Evolutionary conservation across 2,113 vertebrate genomes (phyloP).

Genomic region (Platysteira castanea): DNA sequence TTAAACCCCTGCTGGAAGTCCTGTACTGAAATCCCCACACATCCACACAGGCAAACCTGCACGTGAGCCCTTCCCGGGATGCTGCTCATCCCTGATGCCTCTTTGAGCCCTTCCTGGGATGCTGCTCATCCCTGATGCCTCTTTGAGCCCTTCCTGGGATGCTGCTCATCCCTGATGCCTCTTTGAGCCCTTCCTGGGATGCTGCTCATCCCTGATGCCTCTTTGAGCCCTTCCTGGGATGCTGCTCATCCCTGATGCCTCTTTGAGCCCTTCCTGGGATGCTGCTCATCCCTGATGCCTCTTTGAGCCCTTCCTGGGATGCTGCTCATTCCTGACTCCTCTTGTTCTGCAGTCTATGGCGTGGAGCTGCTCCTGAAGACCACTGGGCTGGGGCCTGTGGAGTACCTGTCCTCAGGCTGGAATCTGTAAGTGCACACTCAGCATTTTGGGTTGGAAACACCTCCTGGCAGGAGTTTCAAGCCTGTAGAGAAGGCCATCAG

Average conservation of each 20-base stretch:
- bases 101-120: too few species aligned
- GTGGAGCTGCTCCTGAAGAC: conserved; percentile 93
- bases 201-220: not conserved
- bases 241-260: too few species aligned
- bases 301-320: not conserved
- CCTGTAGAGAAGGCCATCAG: not conserved
- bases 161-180: not conserved
- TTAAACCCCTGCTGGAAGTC: not conserved
- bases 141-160: too few species aligned
- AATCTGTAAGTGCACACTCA: conserved; percentile 86
- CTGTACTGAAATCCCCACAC: not conserved
- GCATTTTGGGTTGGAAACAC: not conserved
- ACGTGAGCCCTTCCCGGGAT: not conserved
- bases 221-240: not conserved
- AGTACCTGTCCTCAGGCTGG: conserved; percentile 96
- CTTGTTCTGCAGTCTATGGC: conserved; percentile 79
- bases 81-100: not conserved
- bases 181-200: too few species aligned
- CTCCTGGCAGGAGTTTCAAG: not conserved
- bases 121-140: not conserved
- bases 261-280: not conserved
- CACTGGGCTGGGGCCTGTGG: conserved; percentile 87
- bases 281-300: too few species aligned
- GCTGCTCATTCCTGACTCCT: not conserved
- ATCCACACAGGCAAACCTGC: not conserved